phyloP scores from a whole-genome alignment of 1,140 invertebrate species.

The Drosophila melanogaster region DNA sequence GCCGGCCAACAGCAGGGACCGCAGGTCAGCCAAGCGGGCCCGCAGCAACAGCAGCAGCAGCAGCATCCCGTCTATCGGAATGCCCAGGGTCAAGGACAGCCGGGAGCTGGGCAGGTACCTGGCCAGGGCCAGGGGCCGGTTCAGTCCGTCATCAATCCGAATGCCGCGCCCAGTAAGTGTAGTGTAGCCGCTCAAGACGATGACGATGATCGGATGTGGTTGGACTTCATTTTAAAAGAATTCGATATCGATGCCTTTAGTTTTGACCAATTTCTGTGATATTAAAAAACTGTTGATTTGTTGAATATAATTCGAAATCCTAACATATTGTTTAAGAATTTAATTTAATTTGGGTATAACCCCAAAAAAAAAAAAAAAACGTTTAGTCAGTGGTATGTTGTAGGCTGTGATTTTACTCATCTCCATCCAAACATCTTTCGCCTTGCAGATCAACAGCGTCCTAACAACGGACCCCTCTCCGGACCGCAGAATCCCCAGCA shows the following conservation, averaged over 20 bases:
- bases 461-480: slow-evolving; percentile 60
- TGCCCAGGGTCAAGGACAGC: slow-evolving; percentile 54
- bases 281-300: not conserved
- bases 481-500: slow-evolving; percentile 45
- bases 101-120: slow-evolving; percentile 51
- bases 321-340: not conserved
- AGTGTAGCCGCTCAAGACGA: slow-evolving; percentile 34
- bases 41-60: slow-evolving; percentile 61
- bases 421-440: not conserved
- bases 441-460: slow-evolving; percentile 71
- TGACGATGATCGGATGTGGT: not conserved
- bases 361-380: no score
- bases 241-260: not conserved
- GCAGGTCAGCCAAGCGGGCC: slow-evolving; percentile 43
- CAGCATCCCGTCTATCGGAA: slow-evolving; percentile 61
- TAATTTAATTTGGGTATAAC: no score
- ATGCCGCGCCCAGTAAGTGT: slow-evolving; percentile 75
- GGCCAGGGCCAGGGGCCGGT: slow-evolving; percentile 42
- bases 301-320: not conserved
- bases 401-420: not conserved
- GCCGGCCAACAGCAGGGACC: slow-evolving; percentile 64
- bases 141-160: slow-evolving; percentile 55
- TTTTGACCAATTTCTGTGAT: not conserved
- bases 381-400: no score
- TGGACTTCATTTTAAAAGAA: not conserved